These are phyloP conservation scores for Diglossa cyanea DNA, from an alignment of 2,797 vertebrate species.

Conservation along the genomic window DNA sequence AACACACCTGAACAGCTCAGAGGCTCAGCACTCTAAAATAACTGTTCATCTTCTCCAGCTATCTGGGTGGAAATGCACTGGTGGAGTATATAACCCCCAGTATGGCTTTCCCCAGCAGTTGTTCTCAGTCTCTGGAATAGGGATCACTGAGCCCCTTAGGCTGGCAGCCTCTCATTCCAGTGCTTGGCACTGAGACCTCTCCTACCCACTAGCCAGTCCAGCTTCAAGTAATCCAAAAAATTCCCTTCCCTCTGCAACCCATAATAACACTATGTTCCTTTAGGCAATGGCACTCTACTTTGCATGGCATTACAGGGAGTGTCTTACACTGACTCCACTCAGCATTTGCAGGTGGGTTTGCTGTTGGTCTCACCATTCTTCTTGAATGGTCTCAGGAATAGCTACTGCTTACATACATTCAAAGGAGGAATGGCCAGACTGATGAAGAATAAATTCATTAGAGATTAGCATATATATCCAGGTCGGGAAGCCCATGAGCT, in stretches of 20 bases:
- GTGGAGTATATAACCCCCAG: background rate
- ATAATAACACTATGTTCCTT: background rate
- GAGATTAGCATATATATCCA: background rate
- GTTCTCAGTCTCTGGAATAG: background rate
- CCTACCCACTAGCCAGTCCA: background rate
- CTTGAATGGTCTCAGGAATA: background rate
- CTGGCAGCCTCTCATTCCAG: fast-evolving
- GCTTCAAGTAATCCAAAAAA: background rate
- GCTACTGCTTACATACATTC: background rate
- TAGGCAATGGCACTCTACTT: background rate
- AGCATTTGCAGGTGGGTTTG: background rate
- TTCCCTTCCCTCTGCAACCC: background rate
- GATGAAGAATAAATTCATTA: background rate
- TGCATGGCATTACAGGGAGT: background rate
- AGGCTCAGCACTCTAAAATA: background rate
- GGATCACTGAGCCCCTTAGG: background rate
- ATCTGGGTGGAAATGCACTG: background rate
- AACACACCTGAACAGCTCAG: background rate
- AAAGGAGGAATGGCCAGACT: background rate
- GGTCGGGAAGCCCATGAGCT: background rate
- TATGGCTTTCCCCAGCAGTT: background rate
- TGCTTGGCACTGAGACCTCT: background rate
- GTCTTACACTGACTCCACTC: background rate
- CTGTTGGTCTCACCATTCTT: background rate
- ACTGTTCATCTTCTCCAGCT: background rate